Evolutionary conservation across 2,113 vertebrate genomes (phyloP), one percentile per base, ranked within the genome.

Genomic region (Anoplopoma fimbria): DNA sequence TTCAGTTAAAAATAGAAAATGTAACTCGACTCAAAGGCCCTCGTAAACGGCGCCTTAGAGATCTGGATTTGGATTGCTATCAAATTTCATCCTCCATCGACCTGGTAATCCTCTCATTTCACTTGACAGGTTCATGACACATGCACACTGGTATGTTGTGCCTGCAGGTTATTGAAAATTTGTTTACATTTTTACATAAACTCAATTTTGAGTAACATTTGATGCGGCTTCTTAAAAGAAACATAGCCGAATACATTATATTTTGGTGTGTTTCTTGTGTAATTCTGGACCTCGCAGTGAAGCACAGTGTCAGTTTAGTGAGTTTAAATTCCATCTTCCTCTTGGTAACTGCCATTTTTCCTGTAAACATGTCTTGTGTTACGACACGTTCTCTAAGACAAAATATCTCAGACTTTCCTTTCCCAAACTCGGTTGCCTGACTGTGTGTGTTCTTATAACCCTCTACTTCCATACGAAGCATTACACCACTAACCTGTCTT

Each of bases 111-210:
- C 31, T 71, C 25, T 69, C 14, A 61, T 62, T 69, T 69, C 74
- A 77, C 27, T 31, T 68, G 83, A 73, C 67, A 76, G 45, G 49
- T 77, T 75, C 15, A 74, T 79, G 55, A 34, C 70, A 79, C 53
- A 34, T 55, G 9, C 49, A 40, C 53, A 40, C 13, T 53, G 38
- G 67, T 55, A 58, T 70, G 65, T 40, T 81, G 53, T 71, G 87
- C 77, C 82, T 57, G 58, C 70, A 73, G 73, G 85, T 75, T 40
- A 77, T 36, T 69, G 23, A 49, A 72, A 74, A 23, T 23, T 9
- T 64, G 31, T 34, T 76, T 57, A 34, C 3, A 29, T 75, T 82
- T 1, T 62, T 49, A 27, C 27, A 69, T 25, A 2, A 76, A 42
- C 36, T 61, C 7, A 6, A 47, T 67, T 33, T 64, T 45, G n/a